Evolutionary conservation across 2,888 invertebrate genomes (phyloP).

Genomic region (Drosophila kuntzei): DNA sequence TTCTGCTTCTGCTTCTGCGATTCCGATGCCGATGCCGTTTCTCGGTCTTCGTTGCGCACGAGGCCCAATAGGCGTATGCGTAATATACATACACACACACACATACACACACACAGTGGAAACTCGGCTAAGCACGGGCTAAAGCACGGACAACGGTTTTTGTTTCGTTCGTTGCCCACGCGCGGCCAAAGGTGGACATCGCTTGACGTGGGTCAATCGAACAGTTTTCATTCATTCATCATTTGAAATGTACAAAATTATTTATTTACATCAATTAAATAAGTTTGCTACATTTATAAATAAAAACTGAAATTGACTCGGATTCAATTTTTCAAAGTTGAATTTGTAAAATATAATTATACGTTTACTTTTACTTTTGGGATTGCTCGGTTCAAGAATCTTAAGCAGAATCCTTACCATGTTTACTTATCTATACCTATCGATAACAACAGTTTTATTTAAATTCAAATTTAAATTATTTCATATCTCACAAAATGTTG

Average conservation of each 20-base stretch:
- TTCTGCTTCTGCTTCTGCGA: neutral
- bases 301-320: too few relatives aligned
- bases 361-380: too few relatives aligned
- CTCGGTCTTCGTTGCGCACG: constrained; percentile 47
- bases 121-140: constrained; percentile 19
- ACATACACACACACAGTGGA: neutral
- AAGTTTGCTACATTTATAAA: too few relatives aligned
- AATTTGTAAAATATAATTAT: too few relatives aligned
- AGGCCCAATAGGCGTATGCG: constrained; percentile 57
- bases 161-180: constrained; percentile 35
- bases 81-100: constrained; percentile 26
- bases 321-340: too few relatives aligned
- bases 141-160: constrained; percentile 30
- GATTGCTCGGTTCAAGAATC: too few relatives aligned
- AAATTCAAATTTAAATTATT: too few relatives aligned
- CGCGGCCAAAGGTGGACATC: constrained; percentile 43
- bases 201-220: constrained; percentile 43
- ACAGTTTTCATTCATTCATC: neutral
- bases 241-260: neutral
- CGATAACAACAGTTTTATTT: too few relatives aligned
- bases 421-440: too few relatives aligned
- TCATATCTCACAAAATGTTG: too few relatives aligned
- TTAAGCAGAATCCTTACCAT: too few relatives aligned
- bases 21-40: constrained; percentile 10
- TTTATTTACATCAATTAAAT: neutral